Evolutionary conservation across 2,888 invertebrate species (phyloP).

Genomic region (Drosophila heteroneura): DNA sequence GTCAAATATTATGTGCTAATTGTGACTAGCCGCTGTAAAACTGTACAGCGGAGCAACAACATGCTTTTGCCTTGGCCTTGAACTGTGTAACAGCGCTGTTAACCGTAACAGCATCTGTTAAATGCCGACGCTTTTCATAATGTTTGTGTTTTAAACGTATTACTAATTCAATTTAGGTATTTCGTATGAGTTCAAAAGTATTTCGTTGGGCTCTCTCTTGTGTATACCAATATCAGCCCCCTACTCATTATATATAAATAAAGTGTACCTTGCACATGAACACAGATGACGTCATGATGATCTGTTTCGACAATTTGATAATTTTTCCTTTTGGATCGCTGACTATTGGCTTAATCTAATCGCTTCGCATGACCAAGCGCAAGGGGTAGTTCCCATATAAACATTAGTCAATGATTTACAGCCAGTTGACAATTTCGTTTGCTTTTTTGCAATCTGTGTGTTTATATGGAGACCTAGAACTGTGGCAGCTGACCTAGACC

Average conservation of each 20-base stretch:
- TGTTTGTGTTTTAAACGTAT: slow-evolving; percentile 58
- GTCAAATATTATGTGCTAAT: neutral
- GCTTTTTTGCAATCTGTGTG: neutral
- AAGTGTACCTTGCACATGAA: slow-evolving; percentile 48
- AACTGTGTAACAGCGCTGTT: slow-evolving; percentile 25
- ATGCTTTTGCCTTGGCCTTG: slow-evolving; percentile 47
- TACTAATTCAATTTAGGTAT: slow-evolving; percentile 66
- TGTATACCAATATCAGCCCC: slow-evolving; percentile 1
- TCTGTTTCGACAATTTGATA: slow-evolving; percentile 26
- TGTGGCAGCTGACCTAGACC: slow-evolving; percentile 41
- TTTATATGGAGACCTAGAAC: slow-evolving; percentile 4
- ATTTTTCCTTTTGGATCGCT: slow-evolving; percentile 29
- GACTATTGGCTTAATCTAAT: slow-evolving; percentile 55
- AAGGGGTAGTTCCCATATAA: slow-evolving; percentile 10
- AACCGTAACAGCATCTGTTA: slow-evolving; percentile 24
- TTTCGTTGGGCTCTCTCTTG: slow-evolving; percentile 43
- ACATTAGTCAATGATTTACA: slow-evolving; percentile 34
- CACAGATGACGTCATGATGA: slow-evolving; percentile 54
- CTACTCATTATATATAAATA: slow-evolving; percentile 20
- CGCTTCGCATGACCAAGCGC: slow-evolving; percentile 29
- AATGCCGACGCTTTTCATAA: slow-evolving; percentile 1
- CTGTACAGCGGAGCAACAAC: neutral
- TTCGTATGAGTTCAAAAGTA: slow-evolving; percentile 42
- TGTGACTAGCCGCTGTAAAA: slow-evolving; percentile 11
- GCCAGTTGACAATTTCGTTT: neutral